Base-by-base conservation (phyloP, 2,113 vertebrate species). In the Odontesthes bonariensis region DNA sequence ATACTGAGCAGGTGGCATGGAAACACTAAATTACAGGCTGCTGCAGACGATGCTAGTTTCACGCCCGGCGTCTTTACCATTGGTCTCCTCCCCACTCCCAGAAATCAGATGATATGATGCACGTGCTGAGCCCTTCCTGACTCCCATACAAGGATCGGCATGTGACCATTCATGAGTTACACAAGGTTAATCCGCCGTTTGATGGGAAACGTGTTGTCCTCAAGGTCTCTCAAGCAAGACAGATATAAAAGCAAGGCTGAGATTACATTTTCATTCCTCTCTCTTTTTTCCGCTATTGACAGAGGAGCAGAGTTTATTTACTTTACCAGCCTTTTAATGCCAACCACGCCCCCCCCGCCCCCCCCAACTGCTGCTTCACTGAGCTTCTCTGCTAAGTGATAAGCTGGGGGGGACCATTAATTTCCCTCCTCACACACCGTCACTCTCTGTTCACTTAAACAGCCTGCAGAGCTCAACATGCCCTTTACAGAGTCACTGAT, bases 241-340 rank as follows among this genome's bases (percentile, higher is more conserved):
- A 74, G 79, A 83, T 87, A 86, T 83, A 83, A 79, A 84, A 73
- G 74, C 76, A 22, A 65, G 72, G 57, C 33, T 68, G 63, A 89
- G 81, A 83, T 86, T 80, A 77, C 75, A 65, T 82, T 84, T 81
- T 82, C 69, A 70, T 88, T 84, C 64, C 70, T 84, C 77, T 74
- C 58, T 75, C 54, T 75, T 68, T 80, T n/a, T 76, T 79, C 75
- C 80, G 75, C 58, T 23, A 77, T 72, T 81, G 84, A 79, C 80
- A 84, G 78, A 83, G 57, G 40, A 69, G 69, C 60, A 33, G 14
- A n/a, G 38, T 76, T 75, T 88, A 87, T 89, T 91, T 87, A 91
- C 88, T 89, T 92, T 82, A 84, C 55, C 89, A 87, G 56, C 75
- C 65, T 80, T 90, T 88, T 75, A 82, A 73, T 74, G 73, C 78